Conservation (phyloP, 92 coral and sea anemone species). For the Epizoanthus ramosus region DNA sequence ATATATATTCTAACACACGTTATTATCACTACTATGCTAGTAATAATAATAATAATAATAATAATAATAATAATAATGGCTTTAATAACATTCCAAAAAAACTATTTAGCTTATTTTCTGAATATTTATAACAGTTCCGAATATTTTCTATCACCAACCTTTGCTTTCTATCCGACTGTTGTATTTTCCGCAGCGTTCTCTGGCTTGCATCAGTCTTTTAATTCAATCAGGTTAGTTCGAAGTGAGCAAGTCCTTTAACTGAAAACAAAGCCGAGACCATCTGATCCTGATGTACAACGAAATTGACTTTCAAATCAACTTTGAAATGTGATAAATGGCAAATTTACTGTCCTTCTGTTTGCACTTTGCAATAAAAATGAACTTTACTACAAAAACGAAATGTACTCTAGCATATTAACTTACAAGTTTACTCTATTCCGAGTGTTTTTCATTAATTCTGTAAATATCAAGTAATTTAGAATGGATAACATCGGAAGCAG, state of each 20-base stretch:
- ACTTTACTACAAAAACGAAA: neutral
- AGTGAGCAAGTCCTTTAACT: neutral
- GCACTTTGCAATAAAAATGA: conserved; percentile 2
- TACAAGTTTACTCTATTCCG: neutral
- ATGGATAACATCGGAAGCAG: conserved; percentile 27
- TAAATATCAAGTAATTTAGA: conserved; percentile 22
- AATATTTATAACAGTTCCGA: too few species aligned
- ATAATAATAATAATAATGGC: too few species aligned
- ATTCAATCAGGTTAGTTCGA: neutral
- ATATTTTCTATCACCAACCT: too few species aligned
- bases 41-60: too few species aligned
- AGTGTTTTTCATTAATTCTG: conserved; percentile 22
- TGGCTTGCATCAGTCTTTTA: too few species aligned
- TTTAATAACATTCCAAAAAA: too few species aligned
- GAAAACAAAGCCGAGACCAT: neutral
- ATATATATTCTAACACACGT: too few species aligned
- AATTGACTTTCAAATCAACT: conserved; percentile 14
- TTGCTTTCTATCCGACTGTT: too few species aligned
- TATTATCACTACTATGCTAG: too few species aligned
- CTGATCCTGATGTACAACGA: neutral
- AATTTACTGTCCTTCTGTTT: neutral
- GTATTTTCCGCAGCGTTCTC: neutral
- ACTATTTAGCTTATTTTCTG: too few species aligned
- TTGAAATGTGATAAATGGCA: conserved; percentile 13
- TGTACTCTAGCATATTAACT: neutral